Base-by-base conservation (phyloP, 2,113 vertebrate species). In the Ictidomys tridecemlineatus region DNA sequence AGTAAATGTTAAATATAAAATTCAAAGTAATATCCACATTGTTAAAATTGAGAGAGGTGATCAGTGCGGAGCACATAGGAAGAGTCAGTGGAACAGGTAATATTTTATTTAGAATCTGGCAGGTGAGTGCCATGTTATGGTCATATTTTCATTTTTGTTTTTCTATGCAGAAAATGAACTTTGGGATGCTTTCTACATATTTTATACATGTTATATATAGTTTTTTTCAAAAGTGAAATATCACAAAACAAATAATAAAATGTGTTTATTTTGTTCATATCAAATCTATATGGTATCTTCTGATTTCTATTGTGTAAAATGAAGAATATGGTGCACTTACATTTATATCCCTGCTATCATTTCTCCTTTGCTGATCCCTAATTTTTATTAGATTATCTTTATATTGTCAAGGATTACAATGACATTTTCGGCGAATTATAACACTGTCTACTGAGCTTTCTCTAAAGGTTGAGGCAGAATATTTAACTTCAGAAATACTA, bases 371-470 rank as follows among this genome's bases (percentile, higher is more conserved):
- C 32, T 37, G 61, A 39, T 13, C 53, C 4, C 32, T 88, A 7
- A 28, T n/a, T 93, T 89, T 93, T 86, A 69, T 80, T 85, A 67
- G 51, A 70, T 78, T 73, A 61, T 74, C 18, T 80, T 85, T 67
- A 51, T 9, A 16, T 56, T 53, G 30, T 74, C 34, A 72, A 80
- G 28, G 39, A 58, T 58, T 73, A 80, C 72, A 70, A 67, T 45
- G 32, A 45, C 11, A 73, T 85, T 95, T 92, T 79, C 34, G 8
- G 85, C 3, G 82, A 78, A 82, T 39, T 89, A 24, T 51, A 77
- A 30, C 85, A 24, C 79, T 79, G 18, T 85, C 67, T 89, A 67
- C 26, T 39, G 56, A 80, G 48, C 3, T 92, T 79, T 89, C 20
- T 93, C 16, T 89, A 74, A 87, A 89, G 28, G 22, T 30, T 74